phyloP scores from a whole-genome alignment of 2,113 vertebrate genomes.

The Ceyx melanurus region DNA sequence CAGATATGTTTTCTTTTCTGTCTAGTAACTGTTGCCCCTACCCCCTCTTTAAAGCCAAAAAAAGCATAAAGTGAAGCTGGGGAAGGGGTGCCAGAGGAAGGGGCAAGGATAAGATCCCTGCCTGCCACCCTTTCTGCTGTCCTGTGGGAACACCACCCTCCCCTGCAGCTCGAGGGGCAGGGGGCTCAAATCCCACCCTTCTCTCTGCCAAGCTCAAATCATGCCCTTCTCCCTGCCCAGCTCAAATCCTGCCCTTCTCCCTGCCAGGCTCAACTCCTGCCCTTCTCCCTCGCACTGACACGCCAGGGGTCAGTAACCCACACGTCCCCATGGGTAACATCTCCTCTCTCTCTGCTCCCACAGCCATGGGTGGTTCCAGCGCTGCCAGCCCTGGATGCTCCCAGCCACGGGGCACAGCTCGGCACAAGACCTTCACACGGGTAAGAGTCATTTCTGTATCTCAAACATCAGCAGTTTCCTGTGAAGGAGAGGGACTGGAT shows the following conservation, averaged over 20 bases:
- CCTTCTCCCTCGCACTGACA: not conserved
- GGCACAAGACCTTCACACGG: not conserved
- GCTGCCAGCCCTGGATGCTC: not conserved
- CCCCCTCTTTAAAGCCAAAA: not conserved
- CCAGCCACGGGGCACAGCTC: not conserved
- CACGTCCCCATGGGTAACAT: fast-evolving
- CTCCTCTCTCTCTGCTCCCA: not conserved
- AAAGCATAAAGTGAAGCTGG: not conserved
- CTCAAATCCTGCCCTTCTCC: not conserved
- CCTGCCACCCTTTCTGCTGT: not conserved
- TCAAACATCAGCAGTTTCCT: constrained; percentile 43
- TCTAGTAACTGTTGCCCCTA: not conserved
- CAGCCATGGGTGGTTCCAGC: not conserved
- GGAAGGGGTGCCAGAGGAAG: not conserved
- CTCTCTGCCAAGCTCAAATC: not conserved
- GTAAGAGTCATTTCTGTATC: constrained; percentile 3
- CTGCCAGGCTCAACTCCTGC: too few species aligned
- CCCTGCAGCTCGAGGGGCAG: not conserved
- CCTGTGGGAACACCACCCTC: not conserved
- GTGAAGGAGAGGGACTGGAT: not conserved
- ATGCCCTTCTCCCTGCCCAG: not conserved
- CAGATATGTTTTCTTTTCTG: not conserved
- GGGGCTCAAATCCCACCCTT: not conserved
- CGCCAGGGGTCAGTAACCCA: not conserved
- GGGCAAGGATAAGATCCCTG: not conserved